phyloP scores from a whole-genome alignment of 2,797 vertebrate genomes.

The Podargus strigoides region DNA sequence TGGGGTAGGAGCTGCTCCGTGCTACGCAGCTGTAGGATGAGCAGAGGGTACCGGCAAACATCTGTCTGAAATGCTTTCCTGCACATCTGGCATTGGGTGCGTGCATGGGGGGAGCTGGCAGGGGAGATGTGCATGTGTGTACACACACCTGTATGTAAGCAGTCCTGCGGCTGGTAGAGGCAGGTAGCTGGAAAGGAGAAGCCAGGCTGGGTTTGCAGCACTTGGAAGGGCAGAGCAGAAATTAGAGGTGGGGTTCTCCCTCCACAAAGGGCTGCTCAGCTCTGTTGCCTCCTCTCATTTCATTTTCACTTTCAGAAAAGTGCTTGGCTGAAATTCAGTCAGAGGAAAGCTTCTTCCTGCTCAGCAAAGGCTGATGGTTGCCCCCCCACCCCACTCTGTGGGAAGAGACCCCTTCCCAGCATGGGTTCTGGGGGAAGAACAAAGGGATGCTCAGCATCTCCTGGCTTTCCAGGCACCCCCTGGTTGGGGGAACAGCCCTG shows the following conservation, averaged over 20 bases:
- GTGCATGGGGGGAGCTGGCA: accelerated
- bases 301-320: not conserved
- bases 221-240: not conserved
- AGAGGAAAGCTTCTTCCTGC: not conserved
- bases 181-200: not conserved
- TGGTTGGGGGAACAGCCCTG: not conserved
- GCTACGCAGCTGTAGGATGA: not conserved
- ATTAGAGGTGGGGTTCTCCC: not conserved
- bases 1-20: not conserved
- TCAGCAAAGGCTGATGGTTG: not conserved
- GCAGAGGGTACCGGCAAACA: not conserved
- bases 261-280: not conserved
- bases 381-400: not conserved
- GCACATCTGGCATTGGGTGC: accelerated
- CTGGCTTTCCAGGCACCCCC: not conserved
- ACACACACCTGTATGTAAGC: accelerated
- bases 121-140: accelerated
- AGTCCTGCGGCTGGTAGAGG: accelerated
- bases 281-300: not conserved
- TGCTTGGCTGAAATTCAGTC: not conserved
- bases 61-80: not conserved
- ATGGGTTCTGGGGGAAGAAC: not conserved
- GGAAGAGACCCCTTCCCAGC: not conserved
- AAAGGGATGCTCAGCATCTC: not conserved
- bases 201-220: not conserved